Evolutionary conservation across 2,113 vertebrate genomes (phyloP).

Genomic region (Oreochromis aureus): DNA sequence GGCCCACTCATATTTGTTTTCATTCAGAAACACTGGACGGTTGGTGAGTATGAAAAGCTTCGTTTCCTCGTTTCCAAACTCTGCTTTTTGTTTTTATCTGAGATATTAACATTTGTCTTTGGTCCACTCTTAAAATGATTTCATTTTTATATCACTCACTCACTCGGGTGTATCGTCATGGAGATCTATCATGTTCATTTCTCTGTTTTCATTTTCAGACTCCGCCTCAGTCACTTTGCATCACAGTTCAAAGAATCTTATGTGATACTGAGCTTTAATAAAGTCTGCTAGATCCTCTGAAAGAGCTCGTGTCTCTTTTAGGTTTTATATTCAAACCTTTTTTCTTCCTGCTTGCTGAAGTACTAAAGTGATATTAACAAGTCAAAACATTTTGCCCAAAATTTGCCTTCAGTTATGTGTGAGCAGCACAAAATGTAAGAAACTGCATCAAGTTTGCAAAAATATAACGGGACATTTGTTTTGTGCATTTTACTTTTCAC

Average conservation of each 20-base stretch:
- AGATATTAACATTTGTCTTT: background rate
- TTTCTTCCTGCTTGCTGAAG: background rate
- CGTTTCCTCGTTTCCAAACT: background rate
- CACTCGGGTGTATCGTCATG: background rate
- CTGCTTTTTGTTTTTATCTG: background rate
- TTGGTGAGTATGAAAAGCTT: background rate
- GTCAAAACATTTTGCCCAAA: background rate
- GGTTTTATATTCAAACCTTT: background rate
- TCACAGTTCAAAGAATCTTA: background rate
- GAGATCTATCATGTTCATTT: background rate
- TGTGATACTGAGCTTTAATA: background rate
- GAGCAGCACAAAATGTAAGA: background rate
- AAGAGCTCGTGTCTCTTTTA: background rate
- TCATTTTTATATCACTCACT: background rate
- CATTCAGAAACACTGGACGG: background rate
- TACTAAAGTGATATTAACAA: background rate
- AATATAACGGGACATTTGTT: background rate
- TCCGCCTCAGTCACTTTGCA: background rate
- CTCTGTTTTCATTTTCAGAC: background rate
- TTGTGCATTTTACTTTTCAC: background rate
- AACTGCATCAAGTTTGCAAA: background rate
- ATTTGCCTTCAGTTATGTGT: background rate
- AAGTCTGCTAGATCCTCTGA: background rate
- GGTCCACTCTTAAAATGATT: too few species aligned
- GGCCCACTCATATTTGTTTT: background rate